Base-by-base conservation (phyloP, 2,113 vertebrate genomes). In the Scomber scombrus region DNA sequence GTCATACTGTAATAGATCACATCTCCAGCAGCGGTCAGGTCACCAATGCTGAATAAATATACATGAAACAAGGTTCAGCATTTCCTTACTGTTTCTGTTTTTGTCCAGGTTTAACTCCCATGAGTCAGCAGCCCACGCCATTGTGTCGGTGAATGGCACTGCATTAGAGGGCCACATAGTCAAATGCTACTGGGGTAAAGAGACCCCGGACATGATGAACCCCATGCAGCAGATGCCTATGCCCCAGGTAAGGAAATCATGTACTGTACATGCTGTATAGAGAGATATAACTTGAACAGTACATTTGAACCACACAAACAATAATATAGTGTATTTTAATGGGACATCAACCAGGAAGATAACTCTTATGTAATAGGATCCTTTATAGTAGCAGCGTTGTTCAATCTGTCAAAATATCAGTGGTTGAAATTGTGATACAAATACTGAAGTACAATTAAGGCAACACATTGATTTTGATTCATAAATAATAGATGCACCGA, bases 111-210 rank as follows among this genome's bases (percentile, higher is more conserved):
- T 99, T 84, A 97, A 89, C 71, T 97, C 97, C 61, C 98, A 99
- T 19, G 97, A 99, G 95, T 97, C 96, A 26, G 98, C 98, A 1
- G 98, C 98, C 1, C 98, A 99, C 51, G 98, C 98, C 21, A 99
- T 99, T 81, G 98, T 99, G 70, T 98, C 97, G 0, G 97, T 99
- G 90, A 99, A 99, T 19, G 98, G 97, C 50, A 97, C 97, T 10
- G 95, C 96, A 65, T 96, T 99, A 85, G 98, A 99, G 88, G 97
- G 98, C 26, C 96, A 99, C 81, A 92, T 97, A 3, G 98, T 99
- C 64, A 99, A 99, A 86, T 99, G 98, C 86, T 99, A 98, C 85
- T 99, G 98, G 98, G 98, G 98, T 71, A 99, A 99, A 94, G 98
- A 99, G 91, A 98, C 96, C 0, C 96, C 98, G 0, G 98, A 99